Percentiles rank a stretch among this genome's conserved stretches.
Conservation (phyloP, 1,140 invertebrate genomes). For the Semibalanus balanoides region DNA sequence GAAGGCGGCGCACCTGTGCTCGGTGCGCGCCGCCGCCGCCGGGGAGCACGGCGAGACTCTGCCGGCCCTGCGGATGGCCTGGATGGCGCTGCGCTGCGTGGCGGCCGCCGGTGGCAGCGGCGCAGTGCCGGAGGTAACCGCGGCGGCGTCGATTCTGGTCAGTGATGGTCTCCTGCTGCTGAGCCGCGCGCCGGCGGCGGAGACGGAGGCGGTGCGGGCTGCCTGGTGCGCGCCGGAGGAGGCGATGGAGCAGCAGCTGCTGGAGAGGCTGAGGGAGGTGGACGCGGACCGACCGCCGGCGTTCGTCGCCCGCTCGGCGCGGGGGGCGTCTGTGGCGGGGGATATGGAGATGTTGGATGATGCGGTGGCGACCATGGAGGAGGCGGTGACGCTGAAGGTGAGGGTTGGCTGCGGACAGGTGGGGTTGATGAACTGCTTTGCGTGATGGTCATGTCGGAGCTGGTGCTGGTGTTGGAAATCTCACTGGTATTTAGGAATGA, state of each 20-base stretch:
- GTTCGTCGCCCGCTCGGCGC: not conserved
- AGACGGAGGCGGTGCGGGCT: not conserved
- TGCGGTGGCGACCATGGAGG: not conserved
- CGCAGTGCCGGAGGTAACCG: not conserved
- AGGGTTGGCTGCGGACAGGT: too few relatives aligned
- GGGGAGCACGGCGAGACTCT: not conserved
- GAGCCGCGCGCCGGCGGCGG: not conserved
- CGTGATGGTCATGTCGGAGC: too few relatives aligned
- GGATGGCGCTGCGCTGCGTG: not conserved
- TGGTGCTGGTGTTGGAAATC: too few relatives aligned
- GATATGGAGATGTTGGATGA: not conserved
- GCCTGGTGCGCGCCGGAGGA: not conserved
- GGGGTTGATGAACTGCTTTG: too few relatives aligned
- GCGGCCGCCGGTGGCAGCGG: not conserved
- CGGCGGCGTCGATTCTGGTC: not conserved
- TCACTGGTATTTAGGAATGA: too few relatives aligned
- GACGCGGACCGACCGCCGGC: not conserved
- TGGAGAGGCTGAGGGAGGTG: not conserved
- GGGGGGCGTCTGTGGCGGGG: too few relatives aligned
- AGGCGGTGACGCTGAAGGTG: not conserved
- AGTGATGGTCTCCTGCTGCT: not conserved
- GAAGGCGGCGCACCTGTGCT: not conserved
- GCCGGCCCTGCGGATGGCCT: not conserved
- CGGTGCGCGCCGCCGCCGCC: not conserved
- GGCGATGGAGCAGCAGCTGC: not conserved